Evolutionary conservation across 1,140 invertebrate genomes (phyloP).

Genomic region (Hyposmocoma kahamanoa): DNA sequence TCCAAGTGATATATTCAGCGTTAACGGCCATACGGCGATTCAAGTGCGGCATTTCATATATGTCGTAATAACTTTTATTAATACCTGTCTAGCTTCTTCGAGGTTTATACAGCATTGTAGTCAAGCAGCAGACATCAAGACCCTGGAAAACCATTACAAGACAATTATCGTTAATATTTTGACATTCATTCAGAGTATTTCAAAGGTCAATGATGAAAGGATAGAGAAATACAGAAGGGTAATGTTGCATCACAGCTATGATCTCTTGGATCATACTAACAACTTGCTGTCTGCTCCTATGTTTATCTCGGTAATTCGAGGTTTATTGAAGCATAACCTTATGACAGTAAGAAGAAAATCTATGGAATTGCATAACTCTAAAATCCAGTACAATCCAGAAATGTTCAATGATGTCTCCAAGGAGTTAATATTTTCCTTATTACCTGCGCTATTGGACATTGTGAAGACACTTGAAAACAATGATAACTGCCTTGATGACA

Average conservation of each 20-base stretch:
- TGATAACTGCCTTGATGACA: slow-evolving; percentile 41
- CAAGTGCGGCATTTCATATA: slow-evolving; percentile 90
- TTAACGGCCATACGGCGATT: slow-evolving; percentile 78
- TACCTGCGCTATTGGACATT: slow-evolving; percentile 77
- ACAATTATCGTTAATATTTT: slow-evolving; percentile 80
- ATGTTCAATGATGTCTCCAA: slow-evolving; percentile 73
- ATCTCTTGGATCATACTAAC: slow-evolving; percentile 85
- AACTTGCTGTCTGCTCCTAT: slow-evolving; percentile 83
- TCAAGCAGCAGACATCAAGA: slow-evolving; percentile 58
- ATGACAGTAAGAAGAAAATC: slow-evolving; percentile 84
- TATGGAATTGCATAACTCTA: slow-evolving; percentile 87
- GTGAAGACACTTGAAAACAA: slow-evolving; percentile 75
- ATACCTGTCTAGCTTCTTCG: slow-evolving; percentile 77
- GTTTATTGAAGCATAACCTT: slow-evolving; percentile 80
- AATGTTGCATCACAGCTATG: slow-evolving; percentile 83
- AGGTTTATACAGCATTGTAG: slow-evolving; percentile 81
- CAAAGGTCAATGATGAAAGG: slow-evolving; percentile 76
- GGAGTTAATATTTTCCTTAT: slow-evolving; percentile 72
- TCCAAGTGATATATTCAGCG: slow-evolving; percentile 79
- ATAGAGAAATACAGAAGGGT: slow-evolving; percentile 87
- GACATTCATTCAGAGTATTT: slow-evolving; percentile 78
- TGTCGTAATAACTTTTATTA: slow-evolving; percentile 81
- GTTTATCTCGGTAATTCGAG: slow-evolving; percentile 84
- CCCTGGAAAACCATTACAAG: slow-evolving; percentile 78
- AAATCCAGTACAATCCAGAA: slow-evolving; percentile 81